Base-by-base conservation (phyloP, 2,113 vertebrate species). In the Petrocephalus zakoni region DNA sequence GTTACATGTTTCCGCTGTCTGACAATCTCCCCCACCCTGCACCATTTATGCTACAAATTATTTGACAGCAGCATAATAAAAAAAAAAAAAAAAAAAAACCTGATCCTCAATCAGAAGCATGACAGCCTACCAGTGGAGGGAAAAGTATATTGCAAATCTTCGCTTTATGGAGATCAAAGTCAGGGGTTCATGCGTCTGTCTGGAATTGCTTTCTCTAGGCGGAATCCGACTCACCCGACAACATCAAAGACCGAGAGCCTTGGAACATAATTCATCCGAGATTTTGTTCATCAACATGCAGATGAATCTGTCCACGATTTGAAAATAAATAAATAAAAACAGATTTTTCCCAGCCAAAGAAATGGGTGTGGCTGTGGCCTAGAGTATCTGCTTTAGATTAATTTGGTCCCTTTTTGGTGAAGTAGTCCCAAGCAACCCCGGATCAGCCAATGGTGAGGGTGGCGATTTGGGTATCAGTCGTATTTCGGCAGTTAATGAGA, bases 151-250 rank as follows among this genome's bases (percentile, higher is more conserved):
- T 91, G 90, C 93, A 85, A 85, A 25, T 78, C 92, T 93, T 92
- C 92, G 92, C 92, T 93, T 93, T 92, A 92, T 90, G 85, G 91
- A 95, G 93, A 95, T 95, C 93, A 96, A 96, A 95, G 94, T 93
- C 89, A 82, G 87, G 87, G 91, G 93, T 90, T 91, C 91, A 90
- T 91, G 92, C 93, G 91, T 89, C 92, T 93, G 91, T 87, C 92
- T 53, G 87, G 92, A 92, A 94, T 94, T 94, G 90, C 93, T 92
- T 87, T 91, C 89, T 91, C 93, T 92, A 87, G 89, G 90, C 34
- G 90, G 89, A 91, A 89, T 88, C 52, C 87, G 37, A 92, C 92
- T 93, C 89, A 75, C 88, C 85, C 78, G 88, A 91, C 90, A 92
- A 93, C 93, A 93, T 94, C 93, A 95, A 95, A 95, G 93, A 85